These are phyloP conservation scores for Diabrotica virgifera DNA, from an alignment of 1,140 invertebrate species.

Conservation along the genomic window DNA sequence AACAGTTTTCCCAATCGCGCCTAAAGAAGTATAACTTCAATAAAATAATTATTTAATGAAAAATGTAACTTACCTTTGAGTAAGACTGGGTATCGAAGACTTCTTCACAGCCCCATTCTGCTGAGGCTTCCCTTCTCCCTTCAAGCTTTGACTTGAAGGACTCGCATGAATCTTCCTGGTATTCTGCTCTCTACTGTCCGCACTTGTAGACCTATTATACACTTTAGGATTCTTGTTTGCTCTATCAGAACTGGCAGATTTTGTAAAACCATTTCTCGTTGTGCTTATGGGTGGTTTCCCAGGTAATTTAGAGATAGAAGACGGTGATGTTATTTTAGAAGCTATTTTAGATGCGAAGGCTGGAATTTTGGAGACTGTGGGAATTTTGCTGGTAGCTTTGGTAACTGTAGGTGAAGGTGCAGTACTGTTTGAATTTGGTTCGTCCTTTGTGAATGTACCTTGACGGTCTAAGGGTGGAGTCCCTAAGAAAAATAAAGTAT, in stretches of 20 bases:
- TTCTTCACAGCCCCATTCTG: constrained; percentile 46
- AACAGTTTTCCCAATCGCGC: too few relatives aligned
- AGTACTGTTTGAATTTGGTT: constrained; percentile 39
- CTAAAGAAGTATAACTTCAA: too few relatives aligned
- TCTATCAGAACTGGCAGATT: constrained; percentile 42
- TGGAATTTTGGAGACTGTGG: constrained; percentile 43
- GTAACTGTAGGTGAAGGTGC: not conserved
- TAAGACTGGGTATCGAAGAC: constrained; percentile 29
- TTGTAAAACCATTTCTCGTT: constrained; percentile 22
- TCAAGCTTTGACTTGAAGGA: constrained; percentile 55
- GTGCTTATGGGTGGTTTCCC: constrained; percentile 10
- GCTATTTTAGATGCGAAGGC: constrained; percentile 28
- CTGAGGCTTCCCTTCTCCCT: constrained; percentile 50
- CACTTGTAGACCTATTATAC: constrained; percentile 45
- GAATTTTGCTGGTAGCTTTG: constrained; percentile 42
- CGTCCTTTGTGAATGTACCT: constrained; percentile 85
- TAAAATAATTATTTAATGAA: not conserved
- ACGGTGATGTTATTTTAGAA: constrained; percentile 14
- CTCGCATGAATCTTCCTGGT: constrained; percentile 50
- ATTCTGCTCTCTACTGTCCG: constrained; percentile 37
- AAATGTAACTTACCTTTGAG: constrained; percentile 18
- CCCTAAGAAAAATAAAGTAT: constrained; percentile 21
- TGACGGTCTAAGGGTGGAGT: constrained; percentile 66
- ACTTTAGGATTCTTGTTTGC: constrained; percentile 30
- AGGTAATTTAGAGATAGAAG: constrained; percentile 22